Base-by-base conservation (phyloP, 2,113 vertebrate species). In the Lichenostomus cassidix region DNA sequence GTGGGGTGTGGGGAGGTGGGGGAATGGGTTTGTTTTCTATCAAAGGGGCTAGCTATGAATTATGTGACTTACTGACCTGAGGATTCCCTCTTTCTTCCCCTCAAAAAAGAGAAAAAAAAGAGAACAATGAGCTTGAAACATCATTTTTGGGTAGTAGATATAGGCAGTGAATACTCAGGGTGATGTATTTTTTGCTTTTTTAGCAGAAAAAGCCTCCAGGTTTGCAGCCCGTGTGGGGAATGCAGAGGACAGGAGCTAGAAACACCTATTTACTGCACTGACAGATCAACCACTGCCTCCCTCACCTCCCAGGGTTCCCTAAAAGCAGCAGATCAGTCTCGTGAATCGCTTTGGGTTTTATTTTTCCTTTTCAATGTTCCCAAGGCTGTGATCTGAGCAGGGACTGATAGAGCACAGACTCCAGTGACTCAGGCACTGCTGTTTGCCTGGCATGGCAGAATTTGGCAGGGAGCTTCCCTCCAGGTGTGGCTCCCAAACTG, bases 31-130 rank as follows among this genome's bases (percentile, higher is more conserved):
- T 65, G 42, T 87, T 91, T 77, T 58, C 75, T 85, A 5, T 44
- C 31, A 46, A 89, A 91, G 37, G 25, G 52, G 64, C 29, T 21
- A 37, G 63, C 15, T 41, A 28, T 67, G 70, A 82, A 70, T 79
- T 67, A 76, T 55, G 94, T 92, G 81, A 93, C 65, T 85, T 85
- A 70, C 27, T 75, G 84, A 80, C 87, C n/a, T 20, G n/a, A 62
- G 20, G 28, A 69, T 53, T 75, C n/a, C 46, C 49, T 37, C 44
- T 22, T 29, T 71, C 39, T 19, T 35, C 25, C 15, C 7, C 9
- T 8, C 10, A 13, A 25, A 15, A 6, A 42, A 35, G 52, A n/a
- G 16, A 15, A 3, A 35, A 46, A 31, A 63, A 76, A 87, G 11
- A 64, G 21, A 20, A 52, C 35, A 35, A 31, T 15, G 16, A 65